These are phyloP conservation scores for Marmota flaviventris DNA, from an alignment of 2,113 vertebrate genomes.

Conservation along the genomic window DNA sequence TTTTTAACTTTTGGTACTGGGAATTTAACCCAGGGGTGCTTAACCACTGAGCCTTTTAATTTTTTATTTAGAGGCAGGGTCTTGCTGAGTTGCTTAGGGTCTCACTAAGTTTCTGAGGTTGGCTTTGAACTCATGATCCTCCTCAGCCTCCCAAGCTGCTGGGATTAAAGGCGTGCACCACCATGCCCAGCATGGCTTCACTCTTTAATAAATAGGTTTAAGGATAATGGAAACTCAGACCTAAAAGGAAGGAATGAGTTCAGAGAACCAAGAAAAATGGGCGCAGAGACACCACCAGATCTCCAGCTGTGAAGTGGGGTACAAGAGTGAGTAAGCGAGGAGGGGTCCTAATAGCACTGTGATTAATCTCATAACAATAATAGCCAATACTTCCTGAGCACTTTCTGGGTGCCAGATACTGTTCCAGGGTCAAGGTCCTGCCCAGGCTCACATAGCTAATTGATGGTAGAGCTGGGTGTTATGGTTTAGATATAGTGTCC, in stretches of 20 bases:
- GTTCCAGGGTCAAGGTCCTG: neutral
- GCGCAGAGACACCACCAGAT: neutral
- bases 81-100: no score
- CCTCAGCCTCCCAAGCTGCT: no score
- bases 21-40: no score
- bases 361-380: neutral
- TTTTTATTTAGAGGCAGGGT: no score
- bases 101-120: no score
- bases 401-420: neutral
- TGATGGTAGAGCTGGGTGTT: neutral
- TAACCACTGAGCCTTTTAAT: no score
- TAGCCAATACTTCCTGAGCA: neutral
- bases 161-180: no score
- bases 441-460: neutral
- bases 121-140: no score
- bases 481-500: no score
- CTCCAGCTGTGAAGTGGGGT: neutral
- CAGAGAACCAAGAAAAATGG: neutral
- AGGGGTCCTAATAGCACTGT: neutral
- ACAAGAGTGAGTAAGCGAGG: neutral
- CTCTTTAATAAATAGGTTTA: neutral
- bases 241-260: neutral
- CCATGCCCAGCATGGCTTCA: neutral
- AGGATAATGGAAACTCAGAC: neutral
- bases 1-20: no score